Evolutionary conservation across 2,888 invertebrate species (phyloP), one percentile per base, ranked within the genome.

Genomic region (Standfussiana lucernea): DNA sequence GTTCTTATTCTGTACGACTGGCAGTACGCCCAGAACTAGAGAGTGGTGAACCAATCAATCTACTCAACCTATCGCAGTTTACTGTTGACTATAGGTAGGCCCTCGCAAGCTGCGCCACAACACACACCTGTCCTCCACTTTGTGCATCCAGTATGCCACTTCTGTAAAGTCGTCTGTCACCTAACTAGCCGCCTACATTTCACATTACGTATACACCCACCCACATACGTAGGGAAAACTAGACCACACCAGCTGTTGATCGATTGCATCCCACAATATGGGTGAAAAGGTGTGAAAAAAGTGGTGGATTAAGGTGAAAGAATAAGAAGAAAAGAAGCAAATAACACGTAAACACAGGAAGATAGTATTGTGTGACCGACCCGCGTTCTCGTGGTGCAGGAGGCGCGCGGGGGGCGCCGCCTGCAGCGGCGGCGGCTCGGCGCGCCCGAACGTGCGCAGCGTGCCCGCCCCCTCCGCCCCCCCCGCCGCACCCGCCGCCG

Each of bases 381-480:
- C 93, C 28, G 92, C 88, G 61, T 92, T 90, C 50, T 94, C 93
- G 11, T 78, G 86, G n/a, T 72, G 83, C 24, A n/a, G n/a, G n/a
- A n/a, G n/a, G 10, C 24, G 32, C 45, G 90, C 84, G 92, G 90
- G 88, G 95, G 82, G 97, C 95, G 93, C 98, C 97, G 88, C 90
- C 80, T 77, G 90, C 79, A 95, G 94, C 86, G 94, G 94, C 84
- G 93, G 92, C 71, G 95, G 95, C 91, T 97, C 97, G 61, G 97
- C 97, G 90, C 98, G 98, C 97, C 98, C 98, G 92, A 98, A 98
- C 53, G 98, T 98, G 90, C 98, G 98, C 97, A 98, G 97, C 77
- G 98, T 98, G 90, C 97, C 84, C 97, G 69, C 97, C 72, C 97
- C 96, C 96, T 96, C n/a, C 75, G 97, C 95, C 89, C 93, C 92